These are phyloP conservation scores for Didymodactylos carnosus DNA, from an alignment of 2,888 invertebrate genomes.

Conservation along the genomic window DNA sequence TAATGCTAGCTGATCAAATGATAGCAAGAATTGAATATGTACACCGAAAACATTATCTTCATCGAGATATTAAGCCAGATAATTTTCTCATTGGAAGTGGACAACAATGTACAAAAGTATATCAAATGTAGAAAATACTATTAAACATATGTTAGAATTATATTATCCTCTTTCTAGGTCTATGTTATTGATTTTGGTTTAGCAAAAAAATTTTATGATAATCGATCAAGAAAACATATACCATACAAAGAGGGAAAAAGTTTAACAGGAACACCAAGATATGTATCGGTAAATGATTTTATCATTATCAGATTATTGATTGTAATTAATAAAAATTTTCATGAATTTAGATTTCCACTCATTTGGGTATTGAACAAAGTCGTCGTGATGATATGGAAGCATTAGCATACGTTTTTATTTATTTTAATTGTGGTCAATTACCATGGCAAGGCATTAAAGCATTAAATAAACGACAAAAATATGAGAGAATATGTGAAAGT, in stretches of 20 bases:
- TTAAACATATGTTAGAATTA: too few relatives aligned
- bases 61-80: neutral
- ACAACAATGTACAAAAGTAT: neutral
- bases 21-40: neutral
- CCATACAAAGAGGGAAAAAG: neutral
- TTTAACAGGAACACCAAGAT: neutral
- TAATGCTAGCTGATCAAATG: constrained; percentile 1
- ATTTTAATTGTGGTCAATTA: neutral
- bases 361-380: neutral
- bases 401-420: neutral
- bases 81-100: neutral
- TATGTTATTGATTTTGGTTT: neutral
- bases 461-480: neutral
- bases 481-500: neutral
- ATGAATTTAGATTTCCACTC: neutral
- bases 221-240: neutral
- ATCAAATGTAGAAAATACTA: neutral
- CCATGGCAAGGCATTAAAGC: neutral
- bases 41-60: neutral
- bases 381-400: constrained; percentile 1
- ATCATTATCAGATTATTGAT: neutral
- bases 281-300: neutral
- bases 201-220: neutral
- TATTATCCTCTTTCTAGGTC: neutral
- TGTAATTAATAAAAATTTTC: neutral